A percentile compares a stretch with the other conserved stretches of the same genome.
phyloP scores from a whole-genome alignment of 1,140 invertebrate genomes.

The Ips typographus region DNA sequence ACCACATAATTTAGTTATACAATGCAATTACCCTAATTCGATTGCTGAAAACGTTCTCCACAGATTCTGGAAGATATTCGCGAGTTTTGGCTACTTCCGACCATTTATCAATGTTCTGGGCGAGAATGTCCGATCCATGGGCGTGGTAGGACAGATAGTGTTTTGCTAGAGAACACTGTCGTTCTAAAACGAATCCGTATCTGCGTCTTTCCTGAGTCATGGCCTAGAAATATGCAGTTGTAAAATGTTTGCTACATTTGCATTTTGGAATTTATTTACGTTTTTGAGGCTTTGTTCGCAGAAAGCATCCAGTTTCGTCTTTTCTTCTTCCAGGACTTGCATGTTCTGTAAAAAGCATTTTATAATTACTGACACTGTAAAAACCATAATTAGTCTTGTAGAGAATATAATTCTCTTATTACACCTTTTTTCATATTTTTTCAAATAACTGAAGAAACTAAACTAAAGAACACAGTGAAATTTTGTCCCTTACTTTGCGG shows the following conservation, averaged over 20 bases:
- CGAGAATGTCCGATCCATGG: constrained; percentile 73
- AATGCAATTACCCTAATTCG: constrained; percentile 64
- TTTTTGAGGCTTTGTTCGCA: constrained; percentile 89
- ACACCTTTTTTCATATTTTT: too few relatives aligned
- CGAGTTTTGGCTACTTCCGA: constrained; percentile 81
- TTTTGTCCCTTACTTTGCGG: too few relatives aligned
- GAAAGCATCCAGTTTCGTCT: constrained; percentile 85
- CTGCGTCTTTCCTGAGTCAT: constrained; percentile 90
- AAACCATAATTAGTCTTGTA: too few relatives aligned
- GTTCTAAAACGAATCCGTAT: constrained; percentile 90
- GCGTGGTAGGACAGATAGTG: constrained; percentile 87
- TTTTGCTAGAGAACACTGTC: constrained; percentile 88
- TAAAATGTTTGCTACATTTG: not conserved
- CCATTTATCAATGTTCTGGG: constrained; percentile 84
- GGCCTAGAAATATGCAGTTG: constrained; percentile 60
- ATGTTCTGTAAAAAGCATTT: constrained; percentile 66
- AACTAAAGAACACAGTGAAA: too few relatives aligned
- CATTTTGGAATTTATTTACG: constrained; percentile 61
- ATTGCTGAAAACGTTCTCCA: constrained; percentile 77
- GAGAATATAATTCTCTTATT: not conserved
- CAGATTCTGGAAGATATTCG: constrained; percentile 78
- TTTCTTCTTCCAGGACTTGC: constrained; percentile 87
- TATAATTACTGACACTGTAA: constrained; percentile 34
- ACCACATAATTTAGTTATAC: not conserved
- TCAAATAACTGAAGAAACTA: too few relatives aligned